A percentile compares a stretch with the other conserved stretches of the same genome.
phyloP scores from a whole-genome alignment of 2,888 invertebrate species.

The Himalopsyche anomala region DNA sequence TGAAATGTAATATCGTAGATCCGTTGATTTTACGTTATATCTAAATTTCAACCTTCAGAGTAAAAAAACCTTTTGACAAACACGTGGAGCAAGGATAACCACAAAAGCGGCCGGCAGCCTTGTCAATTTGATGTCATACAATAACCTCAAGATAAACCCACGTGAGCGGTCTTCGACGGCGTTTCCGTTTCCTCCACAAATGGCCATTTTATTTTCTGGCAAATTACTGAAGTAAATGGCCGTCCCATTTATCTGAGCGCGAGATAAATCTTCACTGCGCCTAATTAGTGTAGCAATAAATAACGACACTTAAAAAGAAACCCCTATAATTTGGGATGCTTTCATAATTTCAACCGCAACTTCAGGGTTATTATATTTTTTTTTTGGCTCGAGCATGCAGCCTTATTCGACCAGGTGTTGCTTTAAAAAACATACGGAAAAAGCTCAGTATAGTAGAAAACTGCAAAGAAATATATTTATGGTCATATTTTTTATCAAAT shows the following conservation, averaged over 20 bases:
- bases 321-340: constrained; percentile 28
- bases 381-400: neutral
- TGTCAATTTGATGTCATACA: constrained; percentile 3
- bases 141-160: neutral
- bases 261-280: constrained; percentile 48
- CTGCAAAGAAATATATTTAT: no score
- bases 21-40: no score
- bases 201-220: constrained; percentile 25
- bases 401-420: constrained; percentile 22
- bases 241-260: constrained; percentile 51
- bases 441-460: neutral
- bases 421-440: neutral
- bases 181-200: constrained; percentile 34
- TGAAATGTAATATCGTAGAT: no score
- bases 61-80: no score
- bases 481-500: no score
- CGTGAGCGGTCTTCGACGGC: neutral
- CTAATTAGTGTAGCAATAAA: constrained; percentile 57
- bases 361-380: neutral
- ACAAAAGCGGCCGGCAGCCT: neutral
- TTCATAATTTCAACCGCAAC: constrained; percentile 38
- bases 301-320: constrained; percentile 53
- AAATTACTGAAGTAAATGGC: constrained; percentile 45
- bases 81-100: no score
- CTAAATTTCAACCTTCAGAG: no score